Base-by-base conservation (phyloP, 2,888 invertebrate species). In the Drosophila rubida region DNA sequence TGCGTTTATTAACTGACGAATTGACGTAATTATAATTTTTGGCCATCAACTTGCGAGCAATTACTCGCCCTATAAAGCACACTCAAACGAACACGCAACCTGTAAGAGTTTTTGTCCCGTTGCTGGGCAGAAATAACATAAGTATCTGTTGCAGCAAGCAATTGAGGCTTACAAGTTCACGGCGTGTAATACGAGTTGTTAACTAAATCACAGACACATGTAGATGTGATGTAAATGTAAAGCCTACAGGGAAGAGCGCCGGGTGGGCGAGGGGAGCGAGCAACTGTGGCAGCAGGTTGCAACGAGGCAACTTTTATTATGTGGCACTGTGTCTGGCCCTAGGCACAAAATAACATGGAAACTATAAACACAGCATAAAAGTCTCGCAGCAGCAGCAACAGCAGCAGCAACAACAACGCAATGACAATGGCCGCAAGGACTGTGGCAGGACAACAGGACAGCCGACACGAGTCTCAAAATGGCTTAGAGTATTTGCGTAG, bases 131-230 rank as follows among this genome's bases (percentile, higher is more conserved):
- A 37, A 44, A 30, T 39, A 55, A 55, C 39, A 61, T 11, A 55
- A 55, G 57, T 45, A 55, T 45, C 45, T 55, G 57, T 61, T 61
- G 61, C 57, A 39, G 19, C 55, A 55, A 61, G 45, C 67, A 59
- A 67, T 65, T 71, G 58, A 32, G 39, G 48, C 54, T 49, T 59
- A 69, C 62, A 69, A 63, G 66, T 69, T 58, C 58, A 63, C 61
- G 61, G 50, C 69, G 44, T 81, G 87, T 81, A 87, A 63, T 72
- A 63, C 65, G 72, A 66, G 75, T 66, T 82, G 88, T 87, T 74
- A 74, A 83, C 84, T 69, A 58, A 74, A 80, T 82, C 70, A 57
- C 50, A 67, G 66, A 62, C 69, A 75, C 67, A 67, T 77, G 59
- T 68, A 51, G 42, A 54, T 54, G 46, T 30, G 30, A 67, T 55